Conservation (phyloP, 2,797 vertebrate genomes). For the Philypnodon macrostomus region DNA sequence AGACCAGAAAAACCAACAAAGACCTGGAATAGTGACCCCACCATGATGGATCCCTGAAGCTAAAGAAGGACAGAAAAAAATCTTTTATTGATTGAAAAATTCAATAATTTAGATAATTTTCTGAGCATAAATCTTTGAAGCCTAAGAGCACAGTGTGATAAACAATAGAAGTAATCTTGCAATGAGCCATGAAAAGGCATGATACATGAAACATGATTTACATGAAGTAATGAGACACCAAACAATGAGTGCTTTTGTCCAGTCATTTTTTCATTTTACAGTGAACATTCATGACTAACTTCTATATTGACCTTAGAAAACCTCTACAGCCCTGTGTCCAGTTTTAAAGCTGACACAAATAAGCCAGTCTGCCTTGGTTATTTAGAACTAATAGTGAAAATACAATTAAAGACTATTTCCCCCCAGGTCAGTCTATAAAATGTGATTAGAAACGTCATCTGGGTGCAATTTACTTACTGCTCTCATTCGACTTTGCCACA, state of each 20-base stretch:
- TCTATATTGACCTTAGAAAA: background rate
- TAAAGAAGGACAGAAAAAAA: conserved; percentile 40
- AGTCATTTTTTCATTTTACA: background rate
- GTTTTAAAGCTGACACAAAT: background rate
- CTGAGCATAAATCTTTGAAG: no score
- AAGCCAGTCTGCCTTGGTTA: no score
- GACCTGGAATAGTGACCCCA: conserved; percentile 91
- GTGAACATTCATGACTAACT: no score
- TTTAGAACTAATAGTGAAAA: background rate
- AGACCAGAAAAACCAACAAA: conserved; percentile 93
- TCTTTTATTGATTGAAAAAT: background rate
- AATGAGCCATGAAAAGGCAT: background rate
- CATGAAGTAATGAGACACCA: background rate
- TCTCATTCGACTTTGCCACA: conserved; percentile 92
- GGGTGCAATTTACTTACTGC: conserved; percentile 78
- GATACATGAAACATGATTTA: conserved; percentile 2
- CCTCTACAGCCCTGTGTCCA: background rate
- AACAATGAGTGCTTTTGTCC: conserved; percentile 10
- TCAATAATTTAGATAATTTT: background rate
- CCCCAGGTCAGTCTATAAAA: background rate
- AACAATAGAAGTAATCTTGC: no score
- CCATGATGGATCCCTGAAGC: conserved; percentile 93
- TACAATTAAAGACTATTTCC: background rate
- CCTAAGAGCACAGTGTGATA: no score
- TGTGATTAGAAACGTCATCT: background rate